Evolutionary conservation across 2,888 invertebrate genomes (phyloP).

Genomic region (Coelopa pilipes): DNA sequence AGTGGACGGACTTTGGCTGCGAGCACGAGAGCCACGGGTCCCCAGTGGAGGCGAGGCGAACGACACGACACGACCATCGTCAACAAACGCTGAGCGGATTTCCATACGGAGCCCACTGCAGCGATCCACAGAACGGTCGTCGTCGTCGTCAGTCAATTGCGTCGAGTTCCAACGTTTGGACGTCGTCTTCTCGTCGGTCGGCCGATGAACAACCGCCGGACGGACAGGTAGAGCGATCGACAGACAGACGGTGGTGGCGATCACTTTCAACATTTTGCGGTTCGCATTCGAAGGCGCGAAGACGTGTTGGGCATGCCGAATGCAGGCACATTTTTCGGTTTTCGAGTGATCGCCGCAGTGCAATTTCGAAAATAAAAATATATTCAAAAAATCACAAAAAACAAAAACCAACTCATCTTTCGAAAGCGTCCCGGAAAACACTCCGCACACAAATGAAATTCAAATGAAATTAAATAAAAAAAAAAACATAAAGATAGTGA

Average conservation of each 20-base stretch:
- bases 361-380: constrained; percentile 6
- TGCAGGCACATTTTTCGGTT: background rate
- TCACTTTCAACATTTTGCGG: background rate
- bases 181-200: constrained; percentile 9
- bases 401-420: background rate
- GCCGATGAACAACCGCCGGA: too few species aligned
- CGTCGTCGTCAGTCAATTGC: constrained; percentile 36
- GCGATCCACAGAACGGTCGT: background rate
- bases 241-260: background rate
- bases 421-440: background rate
- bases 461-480: background rate
- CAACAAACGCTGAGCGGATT: constrained; percentile 21
- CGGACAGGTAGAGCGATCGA: background rate
- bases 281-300: constrained; percentile 1
- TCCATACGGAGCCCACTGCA: constrained; percentile 16
- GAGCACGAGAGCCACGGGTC: background rate
- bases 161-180: constrained; percentile 40
- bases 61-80: background rate
- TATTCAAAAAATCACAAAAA: background rate
- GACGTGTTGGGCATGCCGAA: background rate
- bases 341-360: constrained; percentile 6
- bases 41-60: background rate
- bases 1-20: too few species aligned
- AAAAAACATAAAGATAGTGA: background rate
- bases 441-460: background rate